phyloP scores from a whole-genome alignment of 2,888 invertebrate genomes.

The Dolichomitus sp. region DNA sequence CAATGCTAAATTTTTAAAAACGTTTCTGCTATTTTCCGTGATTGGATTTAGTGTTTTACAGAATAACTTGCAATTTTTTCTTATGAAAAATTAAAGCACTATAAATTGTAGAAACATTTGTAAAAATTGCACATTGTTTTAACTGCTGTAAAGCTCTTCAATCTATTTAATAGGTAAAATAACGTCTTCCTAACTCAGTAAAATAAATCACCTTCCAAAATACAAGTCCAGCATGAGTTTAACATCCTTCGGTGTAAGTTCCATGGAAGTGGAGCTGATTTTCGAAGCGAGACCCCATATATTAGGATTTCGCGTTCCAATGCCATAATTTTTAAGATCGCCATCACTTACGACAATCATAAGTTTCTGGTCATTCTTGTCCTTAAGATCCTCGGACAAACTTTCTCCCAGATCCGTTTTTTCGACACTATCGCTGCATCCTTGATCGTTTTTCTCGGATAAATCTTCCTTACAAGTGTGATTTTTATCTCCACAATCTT shows the following conservation, averaged over 20 bases:
- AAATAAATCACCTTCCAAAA: constrained; percentile 37
- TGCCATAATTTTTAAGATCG: constrained; percentile 63
- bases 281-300: constrained; percentile 62
- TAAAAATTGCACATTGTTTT: too few relatives aligned
- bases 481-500: background rate
- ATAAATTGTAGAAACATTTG: too few relatives aligned
- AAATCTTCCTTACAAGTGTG: background rate
- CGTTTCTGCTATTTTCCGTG: background rate
- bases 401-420: background rate
- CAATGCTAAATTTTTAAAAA: background rate
- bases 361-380: constrained; percentile 15
- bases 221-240: constrained; percentile 54
- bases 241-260: constrained; percentile 58
- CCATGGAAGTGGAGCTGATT: constrained; percentile 53
- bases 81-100: too few relatives aligned
- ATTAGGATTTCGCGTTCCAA: constrained; percentile 56
- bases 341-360: constrained; percentile 65
- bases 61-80: too few relatives aligned
- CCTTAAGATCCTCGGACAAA: background rate
- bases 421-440: background rate
- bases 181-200: background rate
- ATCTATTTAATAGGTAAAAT: too few relatives aligned
- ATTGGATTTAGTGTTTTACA: too few relatives aligned
- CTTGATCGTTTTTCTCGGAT: background rate
- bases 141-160: too few relatives aligned